Conservation (phyloP, 2,888 invertebrate genomes). For the Phortica magna region DNA sequence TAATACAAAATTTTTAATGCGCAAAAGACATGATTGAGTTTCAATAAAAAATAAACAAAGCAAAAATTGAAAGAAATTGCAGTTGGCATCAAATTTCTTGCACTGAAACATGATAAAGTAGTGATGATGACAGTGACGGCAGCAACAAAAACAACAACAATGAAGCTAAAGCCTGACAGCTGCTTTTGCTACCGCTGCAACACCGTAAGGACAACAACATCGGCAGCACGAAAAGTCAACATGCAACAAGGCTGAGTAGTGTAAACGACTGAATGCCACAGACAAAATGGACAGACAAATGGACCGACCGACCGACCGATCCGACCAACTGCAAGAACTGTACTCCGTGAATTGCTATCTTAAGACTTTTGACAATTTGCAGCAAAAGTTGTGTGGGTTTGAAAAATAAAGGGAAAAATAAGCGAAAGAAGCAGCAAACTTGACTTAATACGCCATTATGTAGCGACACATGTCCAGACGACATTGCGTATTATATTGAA, state of each 20-base stretch:
- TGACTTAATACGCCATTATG: slow-evolving; percentile 29
- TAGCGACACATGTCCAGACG: slow-evolving; percentile 25
- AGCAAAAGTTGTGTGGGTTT: too few relatives aligned
- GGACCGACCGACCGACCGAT: neutral
- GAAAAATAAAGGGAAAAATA: neutral
- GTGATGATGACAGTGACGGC: slow-evolving; percentile 10
- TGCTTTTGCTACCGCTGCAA: neutral
- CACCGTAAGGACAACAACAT: neutral
- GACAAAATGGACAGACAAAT: neutral
- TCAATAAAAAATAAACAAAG: slow-evolving; percentile 33
- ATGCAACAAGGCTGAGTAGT: neutral
- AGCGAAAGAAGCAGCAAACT: neutral
- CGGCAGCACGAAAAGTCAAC: slow-evolving; percentile 7
- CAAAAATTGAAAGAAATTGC: slow-evolving; percentile 48
- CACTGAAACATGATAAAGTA: slow-evolving; percentile 57
- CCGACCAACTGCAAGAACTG: neutral
- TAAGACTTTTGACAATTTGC: too few relatives aligned
- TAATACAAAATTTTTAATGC: too few relatives aligned
- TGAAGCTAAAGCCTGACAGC: neutral
- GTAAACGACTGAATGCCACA: slow-evolving; percentile 8
- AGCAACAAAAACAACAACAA: slow-evolving; percentile 2
- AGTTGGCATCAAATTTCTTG: slow-evolving; percentile 69
- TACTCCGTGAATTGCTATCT: neutral
- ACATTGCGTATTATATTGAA: slow-evolving; percentile 18
- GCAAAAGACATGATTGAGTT: neutral